phyloP scores from a whole-genome alignment of 2,888 invertebrate species.

The Meteorus colon region DNA sequence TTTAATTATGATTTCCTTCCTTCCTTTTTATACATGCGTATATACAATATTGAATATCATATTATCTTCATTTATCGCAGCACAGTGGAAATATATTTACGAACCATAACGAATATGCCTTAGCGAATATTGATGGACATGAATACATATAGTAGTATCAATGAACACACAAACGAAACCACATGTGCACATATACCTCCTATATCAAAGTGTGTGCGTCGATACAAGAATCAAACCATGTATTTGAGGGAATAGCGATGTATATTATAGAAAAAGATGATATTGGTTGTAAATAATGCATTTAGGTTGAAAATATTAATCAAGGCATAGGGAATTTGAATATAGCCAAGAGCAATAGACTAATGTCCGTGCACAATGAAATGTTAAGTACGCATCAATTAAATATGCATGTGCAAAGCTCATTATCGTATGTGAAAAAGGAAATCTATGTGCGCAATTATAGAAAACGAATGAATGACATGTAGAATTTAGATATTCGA shows the following conservation, averaged over 20 bases:
- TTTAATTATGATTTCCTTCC: constrained; percentile 52
- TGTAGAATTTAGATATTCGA: constrained; percentile 41
- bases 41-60: constrained; percentile 53
- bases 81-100: constrained; percentile 66
- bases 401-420: constrained; percentile 41
- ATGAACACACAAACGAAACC: constrained; percentile 53
- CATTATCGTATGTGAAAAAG: constrained; percentile 46
- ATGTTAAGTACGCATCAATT: constrained; percentile 41
- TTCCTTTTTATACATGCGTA: constrained; percentile 51
- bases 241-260: constrained; percentile 31
- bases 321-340: constrained; percentile 37
- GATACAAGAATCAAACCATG: constrained; percentile 40
- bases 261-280: constrained; percentile 44
- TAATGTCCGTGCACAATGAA: constrained; percentile 37
- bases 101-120: constrained; percentile 71
- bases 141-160: constrained; percentile 47
- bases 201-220: constrained; percentile 38
- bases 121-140: constrained; percentile 65
- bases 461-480: constrained; percentile 49
- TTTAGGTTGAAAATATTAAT: constrained; percentile 35
- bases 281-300: constrained; percentile 50
- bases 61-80: constrained; percentile 60
- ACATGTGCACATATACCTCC: constrained; percentile 48
- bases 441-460: constrained; percentile 52
- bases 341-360: constrained; percentile 41